Conservation (phyloP, 2,113 vertebrate species). For the Nycticebus coucang region DNA sequence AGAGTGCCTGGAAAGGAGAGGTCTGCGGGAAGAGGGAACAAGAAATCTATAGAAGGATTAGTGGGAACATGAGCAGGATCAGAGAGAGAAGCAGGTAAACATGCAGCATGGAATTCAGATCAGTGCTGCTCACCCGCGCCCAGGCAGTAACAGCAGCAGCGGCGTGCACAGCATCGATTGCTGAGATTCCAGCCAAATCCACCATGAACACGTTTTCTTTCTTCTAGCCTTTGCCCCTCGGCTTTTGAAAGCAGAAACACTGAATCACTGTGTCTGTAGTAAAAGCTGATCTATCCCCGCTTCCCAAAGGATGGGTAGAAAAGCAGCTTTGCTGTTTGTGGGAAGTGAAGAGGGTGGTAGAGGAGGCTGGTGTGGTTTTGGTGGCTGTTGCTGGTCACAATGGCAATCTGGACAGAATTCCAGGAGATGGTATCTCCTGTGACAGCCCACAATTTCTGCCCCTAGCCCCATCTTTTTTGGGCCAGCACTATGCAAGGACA, state of each 20-base stretch:
- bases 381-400: neutral
- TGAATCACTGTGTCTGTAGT: slow-evolving; percentile 54
- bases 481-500: neutral
- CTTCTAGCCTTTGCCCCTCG: slow-evolving; percentile 48
- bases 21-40: neutral
- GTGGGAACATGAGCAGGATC: slow-evolving; percentile 62
- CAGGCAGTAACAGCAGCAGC: slow-evolving; percentile 74
- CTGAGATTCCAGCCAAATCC: slow-evolving; percentile 76
- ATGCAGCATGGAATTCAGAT: slow-evolving; percentile 72
- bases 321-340: neutral
- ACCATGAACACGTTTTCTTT: slow-evolving; percentile 67
- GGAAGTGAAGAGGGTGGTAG: neutral
- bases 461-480: neutral
- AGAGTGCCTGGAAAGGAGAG: neutral
- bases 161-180: slow-evolving; percentile 59
- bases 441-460: neutral
- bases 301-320: slow-evolving; percentile 29
- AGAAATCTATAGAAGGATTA: slow-evolving; percentile 80
- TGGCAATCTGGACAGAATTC: no score
- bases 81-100: slow-evolving; percentile 68
- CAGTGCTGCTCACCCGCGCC: slow-evolving; percentile 62
- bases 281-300: slow-evolving; percentile 38
- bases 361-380: accelerated
- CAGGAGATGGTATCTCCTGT: neutral
- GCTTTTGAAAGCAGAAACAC: slow-evolving; percentile 63